A percentile compares a stretch with the other conserved stretches of the same genome.
These are phyloP conservation scores for Hemichromis elongatus DNA, from an alignment of 2,113 vertebrate species.

Conservation along the genomic window DNA sequence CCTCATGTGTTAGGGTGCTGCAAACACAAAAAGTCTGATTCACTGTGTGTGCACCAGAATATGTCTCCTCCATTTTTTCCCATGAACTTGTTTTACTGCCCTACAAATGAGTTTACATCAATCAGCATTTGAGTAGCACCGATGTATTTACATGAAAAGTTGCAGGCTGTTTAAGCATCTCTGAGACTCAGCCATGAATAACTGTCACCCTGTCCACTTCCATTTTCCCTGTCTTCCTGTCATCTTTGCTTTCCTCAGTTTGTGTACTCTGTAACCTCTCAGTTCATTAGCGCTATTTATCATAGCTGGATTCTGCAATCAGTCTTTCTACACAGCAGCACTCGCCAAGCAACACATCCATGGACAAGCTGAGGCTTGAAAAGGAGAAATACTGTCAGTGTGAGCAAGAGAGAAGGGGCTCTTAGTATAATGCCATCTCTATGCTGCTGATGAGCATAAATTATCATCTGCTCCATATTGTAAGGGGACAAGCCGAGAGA, in stretches of 20 bases:
- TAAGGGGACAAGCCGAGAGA: neutral
- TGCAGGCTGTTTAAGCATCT: neutral
- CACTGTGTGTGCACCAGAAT: neutral
- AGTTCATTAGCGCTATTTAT: conserved; percentile 72
- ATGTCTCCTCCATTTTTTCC: neutral
- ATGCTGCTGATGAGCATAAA: neutral
- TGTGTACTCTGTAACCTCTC: conserved; percentile 58
- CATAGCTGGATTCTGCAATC: conserved; percentile 63
- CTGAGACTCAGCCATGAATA: neutral
- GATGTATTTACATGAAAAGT: neutral
- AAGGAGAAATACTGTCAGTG: neutral
- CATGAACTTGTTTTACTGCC: neutral
- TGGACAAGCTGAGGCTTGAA: conserved; percentile 49
- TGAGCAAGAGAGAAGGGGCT: neutral
- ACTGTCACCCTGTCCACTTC: conserved; percentile 4
- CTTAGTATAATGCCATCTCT: conserved; percentile 4
- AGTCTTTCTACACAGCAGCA: conserved; percentile 62
- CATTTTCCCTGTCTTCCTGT: neutral
- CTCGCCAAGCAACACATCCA: conserved; percentile 65
- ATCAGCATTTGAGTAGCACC: neutral
- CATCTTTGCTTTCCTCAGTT: conserved; percentile 17
- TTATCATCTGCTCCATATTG: neutral
- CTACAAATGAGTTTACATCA: neutral
- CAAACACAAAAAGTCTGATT: neutral
- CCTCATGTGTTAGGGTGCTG: neutral